phyloP scores from a whole-genome alignment of 2,113 vertebrate species.

The Martes martes region DNA sequence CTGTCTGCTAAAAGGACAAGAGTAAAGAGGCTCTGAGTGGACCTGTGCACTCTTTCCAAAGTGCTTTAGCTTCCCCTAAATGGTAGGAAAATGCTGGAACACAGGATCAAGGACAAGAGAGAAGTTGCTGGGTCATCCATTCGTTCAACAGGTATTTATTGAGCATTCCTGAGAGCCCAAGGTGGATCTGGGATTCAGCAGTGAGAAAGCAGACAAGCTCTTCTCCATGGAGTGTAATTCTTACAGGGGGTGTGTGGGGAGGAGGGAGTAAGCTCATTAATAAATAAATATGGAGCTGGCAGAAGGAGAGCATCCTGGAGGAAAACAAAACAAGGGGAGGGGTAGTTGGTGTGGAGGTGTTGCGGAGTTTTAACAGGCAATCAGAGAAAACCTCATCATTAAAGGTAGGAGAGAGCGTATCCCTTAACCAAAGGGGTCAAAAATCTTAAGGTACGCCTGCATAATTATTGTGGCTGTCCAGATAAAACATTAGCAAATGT shows the following conservation, averaged over 20 bases:
- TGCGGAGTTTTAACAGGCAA: background rate
- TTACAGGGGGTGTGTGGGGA: background rate
- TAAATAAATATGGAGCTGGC: background rate
- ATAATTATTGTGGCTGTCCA: background rate
- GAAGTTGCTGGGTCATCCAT: background rate
- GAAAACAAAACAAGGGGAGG: background rate
- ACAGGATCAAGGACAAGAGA: background rate
- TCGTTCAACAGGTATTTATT: background rate
- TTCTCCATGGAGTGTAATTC: background rate
- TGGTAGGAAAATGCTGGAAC: background rate
- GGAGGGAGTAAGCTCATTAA: background rate
- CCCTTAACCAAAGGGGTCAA: background rate
- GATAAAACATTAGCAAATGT: conserved; percentile 2
- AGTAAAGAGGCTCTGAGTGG: conserved; percentile 39
- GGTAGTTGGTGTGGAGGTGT: accelerated
- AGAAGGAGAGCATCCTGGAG: background rate
- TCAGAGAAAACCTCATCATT: background rate
- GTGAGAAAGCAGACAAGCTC: background rate
- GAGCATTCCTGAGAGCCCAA: background rate
- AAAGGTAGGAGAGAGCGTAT: background rate
- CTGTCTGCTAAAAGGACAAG: conserved; percentile 91
- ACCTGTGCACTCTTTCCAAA: background rate
- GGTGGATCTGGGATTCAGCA: background rate
- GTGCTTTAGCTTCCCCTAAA: no score
- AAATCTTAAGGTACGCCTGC: background rate